Evolutionary conservation across 2,888 invertebrate species (phyloP), one percentile per base, ranked within the genome.

Genomic region (Sminthurides aquaticus): DNA sequence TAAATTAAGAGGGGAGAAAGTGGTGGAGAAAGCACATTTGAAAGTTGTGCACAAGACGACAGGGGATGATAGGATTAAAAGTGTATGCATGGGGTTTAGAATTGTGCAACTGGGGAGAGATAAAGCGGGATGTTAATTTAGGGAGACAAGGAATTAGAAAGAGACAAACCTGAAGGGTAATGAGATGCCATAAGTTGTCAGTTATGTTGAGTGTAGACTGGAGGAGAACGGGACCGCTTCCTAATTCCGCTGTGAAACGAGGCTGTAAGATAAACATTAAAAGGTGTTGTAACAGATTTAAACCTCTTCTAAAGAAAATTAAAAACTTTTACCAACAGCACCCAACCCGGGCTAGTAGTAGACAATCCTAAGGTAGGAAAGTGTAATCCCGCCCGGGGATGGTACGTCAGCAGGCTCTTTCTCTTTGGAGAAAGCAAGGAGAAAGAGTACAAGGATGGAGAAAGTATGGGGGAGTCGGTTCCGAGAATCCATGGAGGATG

Each of bases 211-310:
- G 65, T 15, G 72, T 52, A n/a, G 71, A 69, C 58, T 65, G 66
- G 18, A 74, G 67, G 55, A 70, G 66, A 57, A 72, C 61, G 26
- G 74, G 74, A 26, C 74, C 74, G 67, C 72, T 71, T 28, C 74
- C 72, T 67, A 73, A 69, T 63, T 72, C 74, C 1, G 72, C 72
- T 15, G 71, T 67, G 61, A 74, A 69, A 54, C 69, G 71, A 59
- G 69, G 56, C 73, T 73, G 52, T 27, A 57, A 24, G 25, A 28
- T 5, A 22, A 22, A 26, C 15, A 24, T 8, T 18, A 29, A 22
- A 29, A n/a, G n/a, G n/a, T n/a, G n/a, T n/a, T n/a, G n/a, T n/a
- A n/a, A n/a, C n/a, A n/a, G n/a, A n/a, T n/a, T n/a, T n/a, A n/a
- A n/a, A n/a, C n/a, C n/a, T n/a, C n/a, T n/a, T n/a, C n/a, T n/a